Percentiles rank a stretch among this genome's conserved stretches.
These are phyloP conservation scores for Tinea pellionella DNA, from an alignment of 2,888 invertebrate species.

Conservation along the genomic window DNA sequence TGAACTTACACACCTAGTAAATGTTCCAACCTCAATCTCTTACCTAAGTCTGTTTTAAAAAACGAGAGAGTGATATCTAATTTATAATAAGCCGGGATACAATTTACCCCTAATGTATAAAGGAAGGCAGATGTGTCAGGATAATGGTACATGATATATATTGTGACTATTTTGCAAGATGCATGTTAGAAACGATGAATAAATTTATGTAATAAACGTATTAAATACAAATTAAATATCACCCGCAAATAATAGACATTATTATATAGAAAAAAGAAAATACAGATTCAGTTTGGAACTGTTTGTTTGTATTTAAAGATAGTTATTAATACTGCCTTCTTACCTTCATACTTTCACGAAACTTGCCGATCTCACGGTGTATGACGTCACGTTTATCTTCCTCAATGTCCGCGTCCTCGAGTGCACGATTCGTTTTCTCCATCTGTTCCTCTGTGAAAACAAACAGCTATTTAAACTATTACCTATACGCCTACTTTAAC, in stretches of 20 bases:
- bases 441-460: conserved; percentile 75
- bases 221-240: background rate
- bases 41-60: background rate
- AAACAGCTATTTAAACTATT: too few relatives aligned
- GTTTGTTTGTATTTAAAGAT: background rate
- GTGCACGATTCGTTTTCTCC: conserved; percentile 73
- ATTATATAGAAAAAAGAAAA: background rate
- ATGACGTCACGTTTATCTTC: conserved; percentile 97
- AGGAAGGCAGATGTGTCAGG: too few relatives aligned
- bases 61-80: background rate
- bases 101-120: too few relatives aligned
- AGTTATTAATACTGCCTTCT: conserved; percentile 25
- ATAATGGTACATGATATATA: too few relatives aligned
- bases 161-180: too few relatives aligned
- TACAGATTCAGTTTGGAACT: background rate
- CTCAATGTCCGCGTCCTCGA: conserved; percentile 91
- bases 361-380: conserved; percentile 96
- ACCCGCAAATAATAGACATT: background rate
- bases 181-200: too few relatives aligned
- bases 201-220: too few relatives aligned
- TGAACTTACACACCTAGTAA: background rate
- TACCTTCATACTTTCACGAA: conserved; percentile 97
- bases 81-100: background rate
- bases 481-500: too few relatives aligned
- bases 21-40: background rate